These are phyloP conservation scores for Gymnoscelis rufifasciata DNA, from an alignment of 2,888 invertebrate species.

Conservation along the genomic window DNA sequence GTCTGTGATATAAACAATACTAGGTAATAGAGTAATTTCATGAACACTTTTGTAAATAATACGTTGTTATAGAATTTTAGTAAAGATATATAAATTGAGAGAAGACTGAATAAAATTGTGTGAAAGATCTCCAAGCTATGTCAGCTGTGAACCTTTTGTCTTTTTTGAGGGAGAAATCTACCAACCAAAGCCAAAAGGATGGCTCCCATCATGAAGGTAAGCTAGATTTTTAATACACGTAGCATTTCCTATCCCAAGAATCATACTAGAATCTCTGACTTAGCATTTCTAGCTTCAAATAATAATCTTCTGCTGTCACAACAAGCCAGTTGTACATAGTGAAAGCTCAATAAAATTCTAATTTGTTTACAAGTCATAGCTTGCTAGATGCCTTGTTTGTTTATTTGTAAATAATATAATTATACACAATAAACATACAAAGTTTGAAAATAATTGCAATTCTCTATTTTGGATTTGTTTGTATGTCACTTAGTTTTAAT, in stretches of 20 bases:
- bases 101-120: slow-evolving; percentile 74
- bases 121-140: slow-evolving; percentile 69
- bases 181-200: slow-evolving; percentile 65
- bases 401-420: slow-evolving; percentile 12
- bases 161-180: slow-evolving; percentile 73
- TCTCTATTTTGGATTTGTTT: slow-evolving; percentile 13
- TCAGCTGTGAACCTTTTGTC: slow-evolving; percentile 76
- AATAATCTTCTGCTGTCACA: neutral
- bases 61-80: slow-evolving; percentile 74
- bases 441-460: too few species aligned
- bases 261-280: neutral
- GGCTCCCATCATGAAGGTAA: slow-evolving; percentile 67
- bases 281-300: neutral
- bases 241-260: neutral
- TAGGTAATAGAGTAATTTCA: slow-evolving; percentile 75
- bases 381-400: slow-evolving; percentile 13
- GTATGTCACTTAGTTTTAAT: too few species aligned
- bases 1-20: slow-evolving; percentile 82
- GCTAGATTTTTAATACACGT: slow-evolving; percentile 17
- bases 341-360: slow-evolving; percentile 5
- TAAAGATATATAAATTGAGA: slow-evolving; percentile 70
- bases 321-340: neutral
- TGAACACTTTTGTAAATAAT: slow-evolving; percentile 76
- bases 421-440: too few species aligned
- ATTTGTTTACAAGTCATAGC: slow-evolving; percentile 14